phyloP scores from a whole-genome alignment of 1,140 invertebrate genomes.

The Harpegnathos saltator region DNA sequence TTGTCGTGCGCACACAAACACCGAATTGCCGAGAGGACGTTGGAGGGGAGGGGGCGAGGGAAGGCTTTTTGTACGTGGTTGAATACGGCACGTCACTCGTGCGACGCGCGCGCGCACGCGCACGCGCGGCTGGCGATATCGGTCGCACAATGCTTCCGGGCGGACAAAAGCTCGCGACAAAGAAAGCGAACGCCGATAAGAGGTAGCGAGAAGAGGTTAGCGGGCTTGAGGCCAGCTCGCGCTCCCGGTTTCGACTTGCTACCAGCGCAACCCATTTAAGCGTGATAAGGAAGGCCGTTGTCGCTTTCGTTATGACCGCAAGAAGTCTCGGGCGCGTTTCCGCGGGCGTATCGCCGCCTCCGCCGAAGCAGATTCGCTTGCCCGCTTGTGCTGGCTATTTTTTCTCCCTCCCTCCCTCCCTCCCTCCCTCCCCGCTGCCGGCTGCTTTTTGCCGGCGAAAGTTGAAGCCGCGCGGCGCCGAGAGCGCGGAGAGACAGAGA shows the following conservation, averaged over 20 bases:
- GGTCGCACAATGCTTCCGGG: constrained; percentile 58
- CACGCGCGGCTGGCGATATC: constrained; percentile 23
- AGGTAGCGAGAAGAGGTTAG: constrained; percentile 59
- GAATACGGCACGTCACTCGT: constrained; percentile 58
- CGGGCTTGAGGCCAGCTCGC: constrained; percentile 29
- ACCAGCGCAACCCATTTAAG: constrained; percentile 76
- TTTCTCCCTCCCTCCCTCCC: too few relatives aligned
- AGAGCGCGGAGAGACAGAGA: neutral
- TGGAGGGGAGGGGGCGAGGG: neutral
- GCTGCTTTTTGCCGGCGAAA: neutral
- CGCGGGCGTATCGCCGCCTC: neutral
- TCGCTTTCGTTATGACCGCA: constrained; percentile 40
- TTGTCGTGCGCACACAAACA: constrained; percentile 4
- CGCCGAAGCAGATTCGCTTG: constrained; percentile 14
- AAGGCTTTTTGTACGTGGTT: constrained; percentile 18
- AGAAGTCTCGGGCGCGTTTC: constrained; percentile 12
- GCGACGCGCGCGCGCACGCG: neutral
- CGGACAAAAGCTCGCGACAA: constrained; percentile 69
- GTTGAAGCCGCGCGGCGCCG: neutral
- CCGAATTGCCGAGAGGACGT: constrained; percentile 12
- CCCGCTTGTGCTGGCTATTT: too few relatives aligned
- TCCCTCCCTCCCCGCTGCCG: too few relatives aligned
- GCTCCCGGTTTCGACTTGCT: constrained; percentile 56
- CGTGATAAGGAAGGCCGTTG: constrained; percentile 75
- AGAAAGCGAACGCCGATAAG: constrained; percentile 71